Evolutionary conservation across 2,888 invertebrate genomes (phyloP).

Genomic region (Graphium colonna): DNA sequence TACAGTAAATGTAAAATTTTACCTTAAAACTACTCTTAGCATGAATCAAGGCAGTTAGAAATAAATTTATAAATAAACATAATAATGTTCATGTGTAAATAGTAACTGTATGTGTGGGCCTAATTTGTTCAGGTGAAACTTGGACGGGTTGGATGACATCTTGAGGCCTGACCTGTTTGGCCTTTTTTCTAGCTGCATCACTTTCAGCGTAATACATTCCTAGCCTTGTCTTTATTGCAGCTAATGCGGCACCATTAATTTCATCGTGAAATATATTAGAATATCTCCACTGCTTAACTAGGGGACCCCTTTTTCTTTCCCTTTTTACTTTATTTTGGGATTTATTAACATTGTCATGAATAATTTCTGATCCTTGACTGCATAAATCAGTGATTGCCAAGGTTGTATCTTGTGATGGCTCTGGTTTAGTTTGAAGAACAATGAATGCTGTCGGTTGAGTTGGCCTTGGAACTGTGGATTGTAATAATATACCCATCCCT

Average conservation of each 20-base stretch:
- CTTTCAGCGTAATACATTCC: slow-evolving; percentile 76
- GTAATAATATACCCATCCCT: slow-evolving; percentile 69
- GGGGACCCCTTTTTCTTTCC: slow-evolving; percentile 65
- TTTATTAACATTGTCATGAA: slow-evolving; percentile 38
- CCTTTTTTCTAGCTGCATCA: slow-evolving; percentile 72
- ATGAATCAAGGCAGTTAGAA: slow-evolving; percentile 16
- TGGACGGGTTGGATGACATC: slow-evolving; percentile 49
- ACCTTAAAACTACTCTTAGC: slow-evolving; percentile 16
- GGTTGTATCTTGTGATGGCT: slow-evolving; percentile 53
- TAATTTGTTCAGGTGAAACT: slow-evolving; percentile 42
- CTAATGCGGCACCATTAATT: slow-evolving; percentile 73
- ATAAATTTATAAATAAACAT: neutral
- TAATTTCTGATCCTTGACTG: slow-evolving; percentile 41
- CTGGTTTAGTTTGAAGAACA: slow-evolving; percentile 65
- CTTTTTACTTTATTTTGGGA: slow-evolving; percentile 59
- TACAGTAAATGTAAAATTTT: slow-evolving; percentile 16
- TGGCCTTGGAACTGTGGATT: slow-evolving; percentile 55
- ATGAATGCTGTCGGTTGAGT: slow-evolving; percentile 66
- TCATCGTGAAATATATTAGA: slow-evolving; percentile 79
- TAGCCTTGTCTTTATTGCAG: slow-evolving; percentile 74
- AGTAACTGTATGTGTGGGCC: slow-evolving; percentile 66
- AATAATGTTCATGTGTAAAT: slow-evolving; percentile 53
- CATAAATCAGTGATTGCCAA: slow-evolving; percentile 52
- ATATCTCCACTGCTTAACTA: slow-evolving; percentile 79
- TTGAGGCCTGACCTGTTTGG: slow-evolving; percentile 57